Conservation (phyloP, 2,888 invertebrate species). For the Pachycephus smyrnensis region DNA sequence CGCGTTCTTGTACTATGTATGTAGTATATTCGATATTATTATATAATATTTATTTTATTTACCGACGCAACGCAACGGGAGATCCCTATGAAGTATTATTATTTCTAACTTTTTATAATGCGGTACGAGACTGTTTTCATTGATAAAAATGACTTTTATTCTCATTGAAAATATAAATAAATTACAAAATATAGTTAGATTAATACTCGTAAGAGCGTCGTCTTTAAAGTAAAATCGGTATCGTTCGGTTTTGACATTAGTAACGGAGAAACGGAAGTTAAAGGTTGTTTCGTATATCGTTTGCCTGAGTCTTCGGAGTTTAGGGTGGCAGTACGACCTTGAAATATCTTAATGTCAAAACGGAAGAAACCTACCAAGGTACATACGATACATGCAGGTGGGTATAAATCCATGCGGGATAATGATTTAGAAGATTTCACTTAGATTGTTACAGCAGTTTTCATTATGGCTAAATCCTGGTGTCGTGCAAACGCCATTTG, state of each 20-base stretch:
- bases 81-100: neutral
- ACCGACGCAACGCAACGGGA: neutral
- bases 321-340: neutral
- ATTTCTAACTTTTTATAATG: neutral
- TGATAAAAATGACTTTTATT: slow-evolving; percentile 61
- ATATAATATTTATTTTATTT: neutral
- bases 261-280: neutral
- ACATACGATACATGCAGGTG: slow-evolving; percentile 42
- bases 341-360: slow-evolving; percentile 20
- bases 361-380: slow-evolving; percentile 36
- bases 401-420: slow-evolving; percentile 27
- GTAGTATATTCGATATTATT: neutral
- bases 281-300: slow-evolving; percentile 16
- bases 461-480: slow-evolving; percentile 18
- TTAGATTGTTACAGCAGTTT: slow-evolving; percentile 30
- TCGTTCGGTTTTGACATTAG: slow-evolving; percentile 29
- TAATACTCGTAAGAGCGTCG: slow-evolving; percentile 54
- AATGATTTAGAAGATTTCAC: slow-evolving; percentile 32
- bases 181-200: slow-evolving; percentile 63
- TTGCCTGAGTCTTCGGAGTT: neutral
- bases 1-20: slow-evolving; percentile 5
- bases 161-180: slow-evolving; percentile 64
- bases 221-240: slow-evolving; percentile 45
- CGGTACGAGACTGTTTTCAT: slow-evolving; percentile 22
- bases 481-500: slow-evolving; percentile 14